Conservation (phyloP, 2,888 invertebrate species). For the Stratiomys singularior region DNA sequence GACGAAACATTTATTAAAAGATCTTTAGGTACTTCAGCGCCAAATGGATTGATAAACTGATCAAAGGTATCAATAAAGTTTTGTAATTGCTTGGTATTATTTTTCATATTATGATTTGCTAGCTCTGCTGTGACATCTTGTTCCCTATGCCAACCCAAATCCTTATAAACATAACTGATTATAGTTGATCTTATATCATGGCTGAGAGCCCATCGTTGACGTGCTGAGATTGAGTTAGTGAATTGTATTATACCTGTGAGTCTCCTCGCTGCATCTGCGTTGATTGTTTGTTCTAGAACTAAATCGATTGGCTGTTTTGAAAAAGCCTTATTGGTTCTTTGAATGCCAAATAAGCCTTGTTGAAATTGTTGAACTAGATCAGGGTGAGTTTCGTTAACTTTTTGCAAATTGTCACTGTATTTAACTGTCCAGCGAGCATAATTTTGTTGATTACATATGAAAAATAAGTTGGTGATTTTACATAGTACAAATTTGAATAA, state of each 20-base stretch:
- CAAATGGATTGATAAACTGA: no score
- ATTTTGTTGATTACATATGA: conserved; percentile 54
- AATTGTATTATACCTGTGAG: conserved; percentile 53
- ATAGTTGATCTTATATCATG: neutral
- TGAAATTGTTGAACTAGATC: conserved; percentile 53
- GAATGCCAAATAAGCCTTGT: conserved; percentile 57
- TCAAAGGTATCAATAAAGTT: conserved; percentile 46
- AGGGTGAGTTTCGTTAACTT: conserved; percentile 58
- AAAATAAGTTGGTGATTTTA: no score
- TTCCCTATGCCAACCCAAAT: no score
- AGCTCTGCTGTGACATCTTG: conserved; percentile 34
- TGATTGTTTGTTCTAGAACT: conserved; percentile 32
- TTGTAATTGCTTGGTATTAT: conserved; percentile 42
- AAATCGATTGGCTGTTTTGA: conserved; percentile 40
- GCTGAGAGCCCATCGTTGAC: conserved; percentile 41
- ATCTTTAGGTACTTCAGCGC: conserved; percentile 37
- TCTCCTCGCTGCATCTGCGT: no score
- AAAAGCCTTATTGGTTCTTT: conserved; percentile 53
- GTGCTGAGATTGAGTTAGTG: conserved; percentile 53
- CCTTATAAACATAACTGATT: no score
- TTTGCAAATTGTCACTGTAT: conserved; percentile 58
- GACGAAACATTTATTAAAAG: conserved; percentile 46
- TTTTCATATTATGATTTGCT: conserved; percentile 26
- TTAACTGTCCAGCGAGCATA: conserved; percentile 58
- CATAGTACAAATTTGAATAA: conserved; percentile 46